Evolutionary conservation across 2,888 invertebrate genomes (phyloP), one percentile per base, ranked within the genome.

Genomic region (Phytoseiulus persimilis): DNA sequence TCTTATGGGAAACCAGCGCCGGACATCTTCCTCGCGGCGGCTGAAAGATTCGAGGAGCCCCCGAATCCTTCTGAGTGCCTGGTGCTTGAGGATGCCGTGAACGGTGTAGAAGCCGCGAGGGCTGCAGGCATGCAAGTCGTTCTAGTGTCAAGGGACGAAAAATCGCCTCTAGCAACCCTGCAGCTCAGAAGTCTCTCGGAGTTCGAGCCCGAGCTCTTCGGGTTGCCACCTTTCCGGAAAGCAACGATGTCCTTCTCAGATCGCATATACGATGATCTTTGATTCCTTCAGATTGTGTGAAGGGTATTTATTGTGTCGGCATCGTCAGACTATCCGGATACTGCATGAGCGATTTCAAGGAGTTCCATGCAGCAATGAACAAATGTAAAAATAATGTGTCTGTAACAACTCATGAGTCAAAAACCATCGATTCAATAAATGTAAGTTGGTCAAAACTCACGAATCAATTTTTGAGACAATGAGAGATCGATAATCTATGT

Each of bases 31-130:
- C 91, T 93, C 9, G 92, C 93, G 11, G 92, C 92, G 83, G 92
- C 92, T 2, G 90, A 90, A 87, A 90, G 93, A 45, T 93, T 93
- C 90, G 90, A 90, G 9, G 92, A 92, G 46, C 90, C 91, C 14
- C 92, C 92, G 0, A 90, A 91, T 83, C 87, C 87, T n/a, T n/a
- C n/a, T 5, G 39, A 93, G 92, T 92, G 92, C 5, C 91, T 93
- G 83, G 93, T 93, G 31, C 93, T 93, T 92, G 94, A 94, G 91
- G 94, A 94, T 91, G 93, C 94, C 0, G 92, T 92, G 2, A 94
- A 93, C 91, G 94, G 94, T 3, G 93, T 93, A 0, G 91, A 92
- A 89, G 92, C 93, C 1, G 93, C 92, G 0, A 91, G 93, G 83
- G 92, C 92, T 23, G 93, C 93, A 9, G 92, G 92, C 3, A 93